phyloP scores from a whole-genome alignment of 2,113 vertebrate genomes.

The Oryzias celebensis region DNA sequence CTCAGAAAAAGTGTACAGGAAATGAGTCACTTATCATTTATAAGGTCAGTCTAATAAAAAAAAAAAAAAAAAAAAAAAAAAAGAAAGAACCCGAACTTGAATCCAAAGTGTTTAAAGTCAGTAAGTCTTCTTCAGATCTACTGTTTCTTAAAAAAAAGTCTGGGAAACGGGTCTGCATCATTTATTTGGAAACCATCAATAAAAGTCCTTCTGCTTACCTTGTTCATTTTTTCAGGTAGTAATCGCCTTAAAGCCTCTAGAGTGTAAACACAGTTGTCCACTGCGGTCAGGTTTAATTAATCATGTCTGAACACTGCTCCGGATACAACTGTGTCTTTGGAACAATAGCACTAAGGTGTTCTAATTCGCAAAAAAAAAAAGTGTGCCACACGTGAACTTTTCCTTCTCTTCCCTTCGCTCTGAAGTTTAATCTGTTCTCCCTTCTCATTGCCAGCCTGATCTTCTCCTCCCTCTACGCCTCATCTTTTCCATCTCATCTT shows the following conservation, averaged over 20 bases:
- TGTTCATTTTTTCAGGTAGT: conserved; percentile 9
- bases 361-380: background rate
- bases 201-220: background rate
- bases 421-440: conserved; percentile 29
- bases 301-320: conserved; percentile 6
- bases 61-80: no score
- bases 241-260: conserved; percentile 1
- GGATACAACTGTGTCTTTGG: conserved; percentile 8
- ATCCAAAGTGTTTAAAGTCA: no score
- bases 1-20: no score
- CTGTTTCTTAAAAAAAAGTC: background rate
- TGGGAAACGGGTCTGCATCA: background rate
- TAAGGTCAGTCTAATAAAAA: no score
- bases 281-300: conserved; percentile 21
- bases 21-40: no score
- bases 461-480: conserved; percentile 10
- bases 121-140: background rate
- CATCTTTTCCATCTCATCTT: conserved; percentile 36
- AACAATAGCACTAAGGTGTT: background rate
- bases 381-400: conserved; percentile 6
- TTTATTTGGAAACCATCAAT: conserved; percentile 1
- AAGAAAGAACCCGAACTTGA: no score
- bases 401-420: conserved; percentile 4
- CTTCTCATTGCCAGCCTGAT: conserved; percentile 28
- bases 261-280: conserved; percentile 4